Evolutionary conservation across 2,113 vertebrate species (phyloP), one percentile per base, ranked within the genome.

Genomic region (Cervus canadensis): DNA sequence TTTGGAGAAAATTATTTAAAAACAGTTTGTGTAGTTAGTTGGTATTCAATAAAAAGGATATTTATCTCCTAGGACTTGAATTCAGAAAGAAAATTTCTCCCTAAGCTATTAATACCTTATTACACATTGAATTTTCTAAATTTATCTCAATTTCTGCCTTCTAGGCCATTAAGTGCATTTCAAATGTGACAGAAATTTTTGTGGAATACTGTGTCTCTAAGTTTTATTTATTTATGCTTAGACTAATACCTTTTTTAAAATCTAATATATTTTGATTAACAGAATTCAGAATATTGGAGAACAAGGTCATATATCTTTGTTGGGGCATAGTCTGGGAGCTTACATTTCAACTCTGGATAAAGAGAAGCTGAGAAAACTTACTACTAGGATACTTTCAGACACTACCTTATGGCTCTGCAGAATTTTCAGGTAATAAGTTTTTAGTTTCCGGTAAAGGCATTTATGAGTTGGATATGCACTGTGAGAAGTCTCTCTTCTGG

Each of bases 401-500:
- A 99, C 99, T 62, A 99, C 99, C 0, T 98, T 99, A 67, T 99
- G 99, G 99, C 99, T 99, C 26, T 99, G 99, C 99, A 99, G 99
- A 95, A 99, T 99, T 85, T 99, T 99, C 99, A 99, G 99, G 99
- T 99, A 98, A n/a, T 45, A 50, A 93, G 25, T 60, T 96, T 92
- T 94, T 54, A 60, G 23, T 60, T 95, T 64, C 43, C 2, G 1
- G 2, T 86, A 50, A 86, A 89, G 71, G 48, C 50, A 79, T 64
- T 25, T 91, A 52, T 76, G 89, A 43, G 7, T 87, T 28, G 52
- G 4, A 15, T 57, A 14, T 54, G n/a, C 54, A 28, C 26, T 57
- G 43, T 71, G 74, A 87, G 15, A n/a, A 17, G 45, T 74, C 59
- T 89, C 45, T 54, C 86, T 78, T 76, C 48, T 86, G 40, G 67